A percentile compares a stretch with the other conserved stretches of the same genome.
Evolutionary conservation across 1,140 invertebrate species (phyloP).

Genomic region (Macrocentrus cingulum): DNA sequence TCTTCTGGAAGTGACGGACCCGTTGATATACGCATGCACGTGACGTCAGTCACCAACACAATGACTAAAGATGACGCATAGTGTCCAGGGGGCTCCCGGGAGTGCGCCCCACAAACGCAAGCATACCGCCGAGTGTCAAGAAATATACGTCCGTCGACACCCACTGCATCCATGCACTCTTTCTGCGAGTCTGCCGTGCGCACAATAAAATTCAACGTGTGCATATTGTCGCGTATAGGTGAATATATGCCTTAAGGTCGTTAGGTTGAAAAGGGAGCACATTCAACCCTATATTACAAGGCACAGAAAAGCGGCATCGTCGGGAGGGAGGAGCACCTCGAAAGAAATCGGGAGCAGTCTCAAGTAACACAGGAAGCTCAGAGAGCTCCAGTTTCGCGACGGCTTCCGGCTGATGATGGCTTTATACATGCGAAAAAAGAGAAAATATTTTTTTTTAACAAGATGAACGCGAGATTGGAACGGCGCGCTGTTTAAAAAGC

Average conservation of each 20-base stretch:
- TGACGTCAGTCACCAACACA: conserved; percentile 24
- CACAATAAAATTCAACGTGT: conserved; percentile 27
- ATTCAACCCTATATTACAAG: conserved; percentile 31
- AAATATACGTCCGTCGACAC: conserved; percentile 3
- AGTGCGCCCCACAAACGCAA: background rate
- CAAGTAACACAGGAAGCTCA: conserved; percentile 24
- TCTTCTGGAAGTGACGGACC: conserved; percentile 18
- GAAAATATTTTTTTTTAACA: no score
- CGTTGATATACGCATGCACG: conserved; percentile 14
- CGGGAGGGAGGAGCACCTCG: background rate
- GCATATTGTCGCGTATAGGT: conserved; percentile 17
- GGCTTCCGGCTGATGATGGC: conserved; percentile 15
- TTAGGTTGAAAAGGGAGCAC: conserved; percentile 26
- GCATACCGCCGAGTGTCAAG: conserved; percentile 25
- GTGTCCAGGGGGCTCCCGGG: conserved; percentile 12
- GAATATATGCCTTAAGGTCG: conserved; percentile 30
- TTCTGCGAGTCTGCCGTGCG: background rate
- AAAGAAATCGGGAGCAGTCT: conserved; percentile 1
- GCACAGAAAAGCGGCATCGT: background rate
- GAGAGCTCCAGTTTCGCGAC: conserved; percentile 26
- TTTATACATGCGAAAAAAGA: no score
- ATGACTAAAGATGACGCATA: conserved; percentile 25
- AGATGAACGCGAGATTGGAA: no score
- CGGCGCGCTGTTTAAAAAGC: no score
- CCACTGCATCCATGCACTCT: conserved; percentile 1